These are phyloP conservation scores for Corynorhinus townsendii DNA, from an alignment of 2,113 vertebrate species.

Conservation along the genomic window DNA sequence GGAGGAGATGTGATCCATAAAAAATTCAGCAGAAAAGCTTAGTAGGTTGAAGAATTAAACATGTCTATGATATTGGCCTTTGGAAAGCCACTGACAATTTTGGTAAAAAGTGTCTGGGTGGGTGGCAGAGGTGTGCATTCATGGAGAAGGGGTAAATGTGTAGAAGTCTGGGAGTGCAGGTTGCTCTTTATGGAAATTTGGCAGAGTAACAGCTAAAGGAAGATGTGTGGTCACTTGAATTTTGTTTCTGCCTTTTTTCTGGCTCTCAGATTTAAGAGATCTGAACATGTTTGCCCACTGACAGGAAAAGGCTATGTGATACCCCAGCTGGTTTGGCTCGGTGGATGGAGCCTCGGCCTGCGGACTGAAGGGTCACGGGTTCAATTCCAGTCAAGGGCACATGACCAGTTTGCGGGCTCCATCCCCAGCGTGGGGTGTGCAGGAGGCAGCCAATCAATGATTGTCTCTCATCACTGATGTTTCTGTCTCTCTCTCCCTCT, in stretches of 20 bases:
- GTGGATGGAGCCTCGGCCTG: no score
- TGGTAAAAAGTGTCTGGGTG: no score
- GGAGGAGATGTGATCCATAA: not conserved
- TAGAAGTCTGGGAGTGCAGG: not conserved
- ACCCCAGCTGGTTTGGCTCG: no score
- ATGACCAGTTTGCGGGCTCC: no score
- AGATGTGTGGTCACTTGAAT: not conserved
- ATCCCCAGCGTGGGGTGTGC: no score
- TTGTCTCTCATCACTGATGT: no score
- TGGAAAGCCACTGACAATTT: not conserved
- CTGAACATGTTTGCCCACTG: not conserved
- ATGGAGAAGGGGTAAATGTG: not conserved
- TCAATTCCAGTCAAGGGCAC: no score
- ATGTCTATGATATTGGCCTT: not conserved
- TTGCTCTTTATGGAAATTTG: not conserved
- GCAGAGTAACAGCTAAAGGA: not conserved
- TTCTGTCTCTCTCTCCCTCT: no score
- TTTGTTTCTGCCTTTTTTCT: not conserved
- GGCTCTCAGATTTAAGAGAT: not conserved
- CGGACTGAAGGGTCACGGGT: no score
- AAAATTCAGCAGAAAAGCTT: not conserved
- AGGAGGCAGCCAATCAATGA: no score
- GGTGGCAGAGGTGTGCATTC: not conserved
- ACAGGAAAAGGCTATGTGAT: not conserved
- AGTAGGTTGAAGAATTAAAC: not conserved